These are phyloP conservation scores for Cryptocephalus primarius DNA, from an alignment of 2,888 invertebrate species.

Conservation along the genomic window DNA sequence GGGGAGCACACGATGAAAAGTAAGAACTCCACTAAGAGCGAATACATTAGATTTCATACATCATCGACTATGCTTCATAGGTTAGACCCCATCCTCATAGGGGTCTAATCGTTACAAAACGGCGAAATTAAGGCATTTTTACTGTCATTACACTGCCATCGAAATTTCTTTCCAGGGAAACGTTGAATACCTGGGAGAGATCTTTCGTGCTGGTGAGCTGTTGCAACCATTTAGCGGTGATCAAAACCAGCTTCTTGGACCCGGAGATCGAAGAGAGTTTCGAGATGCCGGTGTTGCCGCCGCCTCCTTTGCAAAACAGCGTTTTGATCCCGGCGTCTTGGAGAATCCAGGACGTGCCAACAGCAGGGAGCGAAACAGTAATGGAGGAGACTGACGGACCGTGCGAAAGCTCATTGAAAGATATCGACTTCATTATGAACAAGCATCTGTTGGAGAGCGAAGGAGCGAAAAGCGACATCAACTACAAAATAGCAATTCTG, in stretches of 20 bases:
- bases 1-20: too few relatives aligned
- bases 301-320: slow-evolving; percentile 35
- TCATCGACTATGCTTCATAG: too few relatives aligned
- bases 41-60: too few relatives aligned
- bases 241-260: slow-evolving; percentile 29
- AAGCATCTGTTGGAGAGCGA: slow-evolving; percentile 36
- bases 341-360: slow-evolving; percentile 20
- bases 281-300: slow-evolving; percentile 24
- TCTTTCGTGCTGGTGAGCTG: slow-evolving; percentile 42
- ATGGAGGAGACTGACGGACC: too few relatives aligned
- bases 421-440: slow-evolving; percentile 15
- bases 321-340: slow-evolving; percentile 33
- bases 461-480: slow-evolving; percentile 40
- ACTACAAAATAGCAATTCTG: slow-evolving; percentile 41
- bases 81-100: too few relatives aligned
- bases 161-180: slow-evolving; percentile 9
- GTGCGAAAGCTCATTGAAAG: slow-evolving; percentile 6
- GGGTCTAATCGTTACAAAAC: too few relatives aligned
- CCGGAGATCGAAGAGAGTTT: slow-evolving; percentile 18
- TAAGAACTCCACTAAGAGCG: too few relatives aligned
- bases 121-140: too few relatives aligned
- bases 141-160: not conserved
- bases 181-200: slow-evolving; percentile 28
- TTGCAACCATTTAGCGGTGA: slow-evolving; percentile 43
- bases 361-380: not conserved